These are phyloP conservation scores for Drosophila affinis DNA, from an alignment of 2,888 invertebrate species.

Conservation along the genomic window DNA sequence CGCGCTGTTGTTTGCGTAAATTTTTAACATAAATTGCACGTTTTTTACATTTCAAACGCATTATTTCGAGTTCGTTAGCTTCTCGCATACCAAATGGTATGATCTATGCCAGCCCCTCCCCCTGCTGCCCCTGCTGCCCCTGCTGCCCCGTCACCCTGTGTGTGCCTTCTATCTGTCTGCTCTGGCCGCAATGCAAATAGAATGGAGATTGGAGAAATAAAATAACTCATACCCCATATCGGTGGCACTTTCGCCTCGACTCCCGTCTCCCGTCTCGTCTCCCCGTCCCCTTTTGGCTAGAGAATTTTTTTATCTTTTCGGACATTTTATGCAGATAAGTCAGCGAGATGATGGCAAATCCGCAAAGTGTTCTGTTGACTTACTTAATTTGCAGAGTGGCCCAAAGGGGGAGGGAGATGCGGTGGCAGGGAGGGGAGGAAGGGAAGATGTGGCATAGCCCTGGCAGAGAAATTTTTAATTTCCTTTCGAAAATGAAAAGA, in stretches of 20 bases:
- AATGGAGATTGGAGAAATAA: conserved; percentile 51
- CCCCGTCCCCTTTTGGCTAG: background rate
- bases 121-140: background rate
- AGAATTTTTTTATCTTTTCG: conserved; percentile 9
- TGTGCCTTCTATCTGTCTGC: conserved; percentile 29
- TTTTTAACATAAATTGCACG: conserved; percentile 76
- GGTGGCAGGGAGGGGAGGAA: background rate
- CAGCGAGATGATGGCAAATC: conserved; percentile 61
- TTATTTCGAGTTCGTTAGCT: conserved; percentile 83
- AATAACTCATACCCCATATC: conserved; percentile 35
- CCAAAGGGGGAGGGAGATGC: conserved; percentile 25
- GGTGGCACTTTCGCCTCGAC: conserved; percentile 19
- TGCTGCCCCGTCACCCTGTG: background rate
- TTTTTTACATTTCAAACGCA: conserved; percentile 82
- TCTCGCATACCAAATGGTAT: conserved; percentile 76
- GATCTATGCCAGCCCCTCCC: background rate
- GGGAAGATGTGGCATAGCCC: background rate
- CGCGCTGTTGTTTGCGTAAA: conserved; percentile 63
- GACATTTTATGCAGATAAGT: conserved; percentile 72
- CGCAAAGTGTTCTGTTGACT: conserved; percentile 78
- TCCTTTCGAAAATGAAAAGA: conserved; percentile 52
- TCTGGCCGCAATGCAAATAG: conserved; percentile 72
- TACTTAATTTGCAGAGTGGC: conserved; percentile 73
- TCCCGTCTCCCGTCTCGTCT: no score
- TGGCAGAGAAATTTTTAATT: conserved; percentile 65